phyloP scores from a whole-genome alignment of 1,140 invertebrate species.

The Carposina sasakii region DNA sequence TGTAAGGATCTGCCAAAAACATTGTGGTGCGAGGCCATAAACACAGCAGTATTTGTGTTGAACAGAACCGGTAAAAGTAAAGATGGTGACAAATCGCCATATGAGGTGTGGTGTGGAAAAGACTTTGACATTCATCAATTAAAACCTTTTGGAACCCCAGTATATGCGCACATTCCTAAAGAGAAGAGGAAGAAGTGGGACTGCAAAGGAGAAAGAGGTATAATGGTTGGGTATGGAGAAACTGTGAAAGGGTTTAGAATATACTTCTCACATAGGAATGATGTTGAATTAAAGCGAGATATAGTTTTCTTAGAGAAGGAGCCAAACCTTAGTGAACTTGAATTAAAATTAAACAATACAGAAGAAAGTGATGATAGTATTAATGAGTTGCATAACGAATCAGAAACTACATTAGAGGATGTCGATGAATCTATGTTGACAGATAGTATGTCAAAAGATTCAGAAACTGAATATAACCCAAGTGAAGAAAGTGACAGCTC shows the following conservation, averaged over 20 bases:
- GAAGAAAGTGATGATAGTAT: no score
- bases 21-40: constrained; percentile 21
- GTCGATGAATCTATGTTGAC: no score
- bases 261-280: constrained; percentile 11
- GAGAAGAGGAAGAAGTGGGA: constrained; percentile 21
- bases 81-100: constrained; percentile 17
- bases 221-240: constrained; percentile 43
- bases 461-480: background rate
- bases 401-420: no score
- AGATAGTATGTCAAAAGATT: no score
- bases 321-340: no score
- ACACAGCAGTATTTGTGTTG: constrained; percentile 17
- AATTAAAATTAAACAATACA: no score
- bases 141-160: constrained; percentile 12
- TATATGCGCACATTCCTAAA: constrained; percentile 21
- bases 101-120: constrained; percentile 20
- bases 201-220: constrained; percentile 15
- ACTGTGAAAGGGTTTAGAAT: constrained; percentile 15
- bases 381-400: no score
- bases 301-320: constrained; percentile 10
- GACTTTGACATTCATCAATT: constrained; percentile 14
- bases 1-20: constrained; percentile 22
- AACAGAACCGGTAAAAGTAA: constrained; percentile 24
- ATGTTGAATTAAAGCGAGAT: constrained; percentile 14
- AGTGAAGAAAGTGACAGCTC: background rate